These are phyloP conservation scores for Ibidorhyncha struthersii DNA, from an alignment of 2,113 vertebrate species.

Conservation along the genomic window DNA sequence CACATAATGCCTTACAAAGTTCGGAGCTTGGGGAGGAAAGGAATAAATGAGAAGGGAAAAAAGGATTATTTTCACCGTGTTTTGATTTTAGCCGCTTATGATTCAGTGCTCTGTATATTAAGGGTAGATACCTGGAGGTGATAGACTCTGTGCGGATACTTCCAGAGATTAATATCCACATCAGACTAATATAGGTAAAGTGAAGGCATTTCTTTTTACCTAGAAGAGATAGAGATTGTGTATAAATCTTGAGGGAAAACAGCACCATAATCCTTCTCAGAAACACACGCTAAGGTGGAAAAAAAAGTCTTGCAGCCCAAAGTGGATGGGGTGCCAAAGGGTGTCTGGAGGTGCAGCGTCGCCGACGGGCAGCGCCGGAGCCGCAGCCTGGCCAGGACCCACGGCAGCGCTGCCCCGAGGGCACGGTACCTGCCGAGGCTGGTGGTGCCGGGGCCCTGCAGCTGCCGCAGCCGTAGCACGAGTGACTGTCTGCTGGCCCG, in stretches of 20 bases:
- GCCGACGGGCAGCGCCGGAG: not conserved
- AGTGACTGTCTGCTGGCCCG: not conserved
- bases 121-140: not conserved
- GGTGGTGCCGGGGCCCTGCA: not conserved
- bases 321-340: not conserved
- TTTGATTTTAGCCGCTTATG: not conserved
- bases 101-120: not conserved
- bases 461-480: not conserved
- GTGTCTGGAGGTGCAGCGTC: not conserved
- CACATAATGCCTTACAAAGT: not conserved
- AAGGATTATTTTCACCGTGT: not conserved
- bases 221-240: not conserved
- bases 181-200: not conserved
- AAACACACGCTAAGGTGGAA: not conserved
- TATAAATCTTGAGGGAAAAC: not conserved
- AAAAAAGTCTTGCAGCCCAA: not conserved
- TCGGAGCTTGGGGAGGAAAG: not conserved
- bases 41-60: not conserved
- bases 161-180: conserved; percentile 19
- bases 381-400: not conserved
- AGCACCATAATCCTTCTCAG: not conserved
- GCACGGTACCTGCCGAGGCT: not conserved
- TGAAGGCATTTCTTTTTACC: not conserved
- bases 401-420: not conserved
- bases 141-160: not conserved